A percentile compares a stretch with the other conserved stretches of the same genome.
Conservation (phyloP, 1,140 invertebrate species). For the Palaemon carinicauda region DNA sequence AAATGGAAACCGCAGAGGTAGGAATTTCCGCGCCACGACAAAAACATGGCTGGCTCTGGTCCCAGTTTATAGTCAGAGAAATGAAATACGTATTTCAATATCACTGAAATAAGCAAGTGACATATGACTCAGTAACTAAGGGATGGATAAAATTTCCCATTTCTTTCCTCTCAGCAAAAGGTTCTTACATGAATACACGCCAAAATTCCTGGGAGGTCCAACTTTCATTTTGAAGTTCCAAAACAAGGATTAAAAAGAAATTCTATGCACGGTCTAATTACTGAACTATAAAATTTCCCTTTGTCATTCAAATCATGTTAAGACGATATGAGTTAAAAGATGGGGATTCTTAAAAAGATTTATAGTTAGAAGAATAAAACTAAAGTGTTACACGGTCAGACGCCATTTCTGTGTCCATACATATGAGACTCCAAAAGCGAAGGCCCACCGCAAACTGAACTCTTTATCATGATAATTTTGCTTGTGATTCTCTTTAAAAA, state of each 20-base stretch:
- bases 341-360: too few relatives aligned
- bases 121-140: conserved; percentile 46
- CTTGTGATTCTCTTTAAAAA: too few relatives aligned
- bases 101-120: conserved; percentile 48
- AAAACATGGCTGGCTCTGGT: conserved; percentile 52
- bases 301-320: too few relatives aligned
- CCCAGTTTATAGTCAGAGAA: conserved; percentile 43
- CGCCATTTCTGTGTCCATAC: too few relatives aligned
- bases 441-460: too few relatives aligned
- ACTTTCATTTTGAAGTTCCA: conserved; percentile 32
- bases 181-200: conserved; percentile 32
- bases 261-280: too few relatives aligned
- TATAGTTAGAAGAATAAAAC: too few relatives aligned
- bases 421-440: too few relatives aligned
- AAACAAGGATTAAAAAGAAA: not conserved
- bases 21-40: conserved; percentile 28
- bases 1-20: conserved; percentile 21
- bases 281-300: too few relatives aligned
- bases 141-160: conserved; percentile 49
- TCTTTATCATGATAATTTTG: too few relatives aligned
- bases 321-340: too few relatives aligned
- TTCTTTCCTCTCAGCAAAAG: conserved; percentile 38
- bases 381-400: too few relatives aligned
- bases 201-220: conserved; percentile 32
- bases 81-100: conserved; percentile 57